phyloP scores from a whole-genome alignment of 1,140 invertebrate genomes.

The Gryon sp. region DNA sequence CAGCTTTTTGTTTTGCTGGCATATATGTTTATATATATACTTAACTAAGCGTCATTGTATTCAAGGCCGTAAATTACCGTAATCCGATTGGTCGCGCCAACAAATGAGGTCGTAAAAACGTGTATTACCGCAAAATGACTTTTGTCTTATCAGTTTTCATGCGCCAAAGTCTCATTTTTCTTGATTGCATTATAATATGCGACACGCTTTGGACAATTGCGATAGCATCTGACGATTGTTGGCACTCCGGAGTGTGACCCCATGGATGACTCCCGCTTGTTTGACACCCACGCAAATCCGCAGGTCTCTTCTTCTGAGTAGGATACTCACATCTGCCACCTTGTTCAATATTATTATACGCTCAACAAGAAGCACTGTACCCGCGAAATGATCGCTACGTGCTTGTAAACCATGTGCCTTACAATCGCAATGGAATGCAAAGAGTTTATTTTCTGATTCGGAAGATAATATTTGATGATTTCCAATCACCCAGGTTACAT shows the following conservation, averaged over 20 bases:
- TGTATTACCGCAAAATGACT: conserved; percentile 12
- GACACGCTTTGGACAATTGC: conserved; percentile 56
- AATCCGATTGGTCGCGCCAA: conserved; percentile 6
- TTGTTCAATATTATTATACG: conserved; percentile 55
- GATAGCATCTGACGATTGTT: conserved; percentile 60
- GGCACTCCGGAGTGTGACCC: conserved; percentile 40
- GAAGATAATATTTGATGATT: conserved; percentile 35
- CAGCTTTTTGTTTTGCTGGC: not conserved
- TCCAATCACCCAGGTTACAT: too few species aligned
- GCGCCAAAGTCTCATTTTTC: conserved; percentile 12
- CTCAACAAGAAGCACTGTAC: conserved; percentile 43
- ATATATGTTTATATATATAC: too few species aligned
- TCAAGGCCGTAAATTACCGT: conserved; percentile 10
- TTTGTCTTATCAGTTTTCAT: conserved; percentile 45
- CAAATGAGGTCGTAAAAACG: conserved; percentile 40
- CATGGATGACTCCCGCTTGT: conserved; percentile 50
- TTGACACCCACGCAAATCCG: conserved; percentile 57
- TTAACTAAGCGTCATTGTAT: too few species aligned
- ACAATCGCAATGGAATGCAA: conserved; percentile 24
- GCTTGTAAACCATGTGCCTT: conserved; percentile 48
- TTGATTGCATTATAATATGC: conserved; percentile 39
- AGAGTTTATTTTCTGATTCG: conserved; percentile 20
- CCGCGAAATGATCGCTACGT: conserved; percentile 57
- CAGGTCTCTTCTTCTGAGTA: not conserved
- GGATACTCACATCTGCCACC: conserved; percentile 18